These are phyloP conservation scores for Bimastos eiseni DNA, from an alignment of 2,888 invertebrate genomes.

Conservation along the genomic window DNA sequence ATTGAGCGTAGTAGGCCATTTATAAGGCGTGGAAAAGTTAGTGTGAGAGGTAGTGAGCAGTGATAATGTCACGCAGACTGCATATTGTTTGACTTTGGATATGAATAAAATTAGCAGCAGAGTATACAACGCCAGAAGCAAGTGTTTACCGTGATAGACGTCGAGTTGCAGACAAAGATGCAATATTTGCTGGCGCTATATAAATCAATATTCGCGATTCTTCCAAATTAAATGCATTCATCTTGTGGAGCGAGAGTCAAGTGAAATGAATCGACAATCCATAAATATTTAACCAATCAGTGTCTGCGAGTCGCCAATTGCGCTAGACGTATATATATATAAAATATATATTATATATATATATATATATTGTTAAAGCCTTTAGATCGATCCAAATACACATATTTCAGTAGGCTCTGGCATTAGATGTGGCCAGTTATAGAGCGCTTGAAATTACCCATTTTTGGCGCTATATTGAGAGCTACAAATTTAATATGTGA, in stretches of 20 bases:
- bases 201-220: neutral
- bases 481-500: neutral
- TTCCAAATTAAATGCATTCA: constrained; percentile 6
- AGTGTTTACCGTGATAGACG: constrained; percentile 1
- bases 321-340: neutral
- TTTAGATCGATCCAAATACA: neutral
- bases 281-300: neutral
- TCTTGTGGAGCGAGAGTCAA: neutral
- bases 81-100: neutral
- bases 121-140: neutral
- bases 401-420: neutral
- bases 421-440: neutral
- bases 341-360: neutral
- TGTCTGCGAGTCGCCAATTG: neutral
- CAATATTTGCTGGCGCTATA: neutral
- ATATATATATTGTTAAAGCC: too few relatives aligned
- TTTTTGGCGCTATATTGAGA: neutral
- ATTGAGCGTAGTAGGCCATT: too few relatives aligned
- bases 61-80: neutral
- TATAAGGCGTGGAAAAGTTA: neutral
- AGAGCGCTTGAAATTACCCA: neutral
- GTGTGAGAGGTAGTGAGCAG: constrained; percentile 13
- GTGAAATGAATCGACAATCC: constrained; percentile 9
- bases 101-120: neutral
- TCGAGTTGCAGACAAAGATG: neutral